Evolutionary conservation across 2,888 invertebrate species (phyloP), one percentile per base, ranked within the genome.

Genomic region (Cybosia mesomella): DNA sequence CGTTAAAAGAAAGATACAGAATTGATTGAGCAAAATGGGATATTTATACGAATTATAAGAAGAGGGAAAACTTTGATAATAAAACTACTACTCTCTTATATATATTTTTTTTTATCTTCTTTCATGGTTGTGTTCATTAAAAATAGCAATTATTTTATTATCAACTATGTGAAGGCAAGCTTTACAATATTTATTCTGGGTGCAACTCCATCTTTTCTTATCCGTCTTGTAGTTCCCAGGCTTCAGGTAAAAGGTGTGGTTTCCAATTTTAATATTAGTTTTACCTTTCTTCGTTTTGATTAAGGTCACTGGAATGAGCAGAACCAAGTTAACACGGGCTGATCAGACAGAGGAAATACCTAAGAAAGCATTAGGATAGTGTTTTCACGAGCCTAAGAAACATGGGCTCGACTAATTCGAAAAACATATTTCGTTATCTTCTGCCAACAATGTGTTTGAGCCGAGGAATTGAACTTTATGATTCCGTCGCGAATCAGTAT

Each of bases 91-190:
- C 18, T 43, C 43, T 43, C 43, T 43, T 60, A 22, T 22, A 18
- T 22, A 18, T 15, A n/a, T n/a, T n/a, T 1, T 60, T 13, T 28
- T 61, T 77, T 84, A 90, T 85, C 87, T 91, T 72, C 87, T 91
- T 11, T 90, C 89, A 74, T 92, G 93, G 67, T 92, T 91, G 75
- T 92, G 92, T 70, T 87, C 80, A 57, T 92, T 92, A 66, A 85
- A 86, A 58, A 91, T 88, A 8, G 90, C 90, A 28, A 92, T 83
- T 58, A 92, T 92, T 73, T 88, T 87, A 64, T 92, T 86, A 60
- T 92, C 85, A 0, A 88, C 86, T 0, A 89, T 84, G 24, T 91
- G 88, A 13, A 92, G 75, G 28, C 87, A 86, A 0, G 92, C 92
- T 60, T 77, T 87, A 66, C 92, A 92, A 64, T 92, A 91, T 62